Percentiles rank a stretch among this genome's conserved stretches.
phyloP scores from a whole-genome alignment of 2,113 vertebrate genomes.

The Chlamydotis undulata region DNA sequence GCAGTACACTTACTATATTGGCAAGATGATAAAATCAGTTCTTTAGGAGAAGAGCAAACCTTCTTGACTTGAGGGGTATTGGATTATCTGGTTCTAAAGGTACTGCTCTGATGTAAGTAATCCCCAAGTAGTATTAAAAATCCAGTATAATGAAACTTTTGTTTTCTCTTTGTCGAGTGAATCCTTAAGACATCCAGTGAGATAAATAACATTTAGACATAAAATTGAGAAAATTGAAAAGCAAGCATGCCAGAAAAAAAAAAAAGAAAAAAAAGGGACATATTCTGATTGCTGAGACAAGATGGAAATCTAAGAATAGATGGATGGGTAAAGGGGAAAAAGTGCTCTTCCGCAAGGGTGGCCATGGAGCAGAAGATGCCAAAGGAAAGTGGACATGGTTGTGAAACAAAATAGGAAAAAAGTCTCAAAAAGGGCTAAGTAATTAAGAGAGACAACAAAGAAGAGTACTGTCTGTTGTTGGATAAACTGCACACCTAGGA shows the following conservation, averaged over 20 bases:
- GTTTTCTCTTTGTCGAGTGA: background rate
- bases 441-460: background rate
- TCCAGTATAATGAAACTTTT: background rate
- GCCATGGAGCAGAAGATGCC: background rate
- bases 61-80: slow-evolving; percentile 7
- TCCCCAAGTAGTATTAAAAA: background rate
- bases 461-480: background rate
- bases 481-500: background rate
- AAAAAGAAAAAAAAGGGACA: background rate
- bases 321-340: background rate
- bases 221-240: background rate
- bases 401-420: background rate
- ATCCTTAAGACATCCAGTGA: background rate
- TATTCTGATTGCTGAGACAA: background rate
- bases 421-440: background rate
- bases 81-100: slow-evolving; percentile 42
- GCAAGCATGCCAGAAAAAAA: background rate
- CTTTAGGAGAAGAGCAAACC: background rate
- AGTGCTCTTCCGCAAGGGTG: background rate
- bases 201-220: background rate
- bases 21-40: background rate
- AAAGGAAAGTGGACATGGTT: background rate
- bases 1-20: background rate
- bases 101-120: slow-evolving; percentile 5
- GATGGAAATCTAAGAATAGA: background rate